Base-by-base conservation (phyloP, 2,888 invertebrate genomes). In the Prosopocoilus inquinatus region DNA sequence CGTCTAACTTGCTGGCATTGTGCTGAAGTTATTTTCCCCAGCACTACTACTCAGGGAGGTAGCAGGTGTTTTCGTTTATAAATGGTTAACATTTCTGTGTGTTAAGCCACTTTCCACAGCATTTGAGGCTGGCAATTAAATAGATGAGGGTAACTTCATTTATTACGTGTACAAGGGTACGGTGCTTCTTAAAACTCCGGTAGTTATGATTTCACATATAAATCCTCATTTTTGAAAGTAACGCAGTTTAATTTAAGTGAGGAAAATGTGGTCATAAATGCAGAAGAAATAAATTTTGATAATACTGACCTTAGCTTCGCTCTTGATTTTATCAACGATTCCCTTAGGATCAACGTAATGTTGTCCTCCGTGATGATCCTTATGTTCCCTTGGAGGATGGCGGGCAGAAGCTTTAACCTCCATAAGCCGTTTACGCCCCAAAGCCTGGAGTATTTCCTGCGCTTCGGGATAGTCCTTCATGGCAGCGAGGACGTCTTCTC, bases 391-490 rank as follows among this genome's bases (percentile, higher is more conserved):
- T 2, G 70, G 68, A 4, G 72, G 71, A 38, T 75, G 69, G 28
- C 73, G 66, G 2, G 77, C 76, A 2, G 79, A 76, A 33, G 77
- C 79, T 63, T 77, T 78, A 3, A 93, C 94, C 77, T 94, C 94
- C 84, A 91, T 91, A 49, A 94, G 78, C 9, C 94, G 82, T 69
- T 93, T 94, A 43, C 91, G 81, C 3, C 94, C 94, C 28, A 94
- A 81, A 8, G 89, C 91, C 73, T 94, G 93, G n/a, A 94, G 81
- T 62, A 94, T 94, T 64, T 94, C 93, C 76, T 96, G 94, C 0
- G 96, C 96, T 76, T 96, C 96, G 0, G 96, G 96, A 70, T 96
- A 96, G 75, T 96, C 96, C 74, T 96, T 96, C 89, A 96, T 94
- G 1, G 96, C 96, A 1, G 90, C 88, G 28, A 96, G 78, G 0